Percentiles rank a stretch among this genome's conserved stretches.
phyloP scores from a whole-genome alignment of 1,140 invertebrate species.

The Lordiphosa clarofinis region DNA sequence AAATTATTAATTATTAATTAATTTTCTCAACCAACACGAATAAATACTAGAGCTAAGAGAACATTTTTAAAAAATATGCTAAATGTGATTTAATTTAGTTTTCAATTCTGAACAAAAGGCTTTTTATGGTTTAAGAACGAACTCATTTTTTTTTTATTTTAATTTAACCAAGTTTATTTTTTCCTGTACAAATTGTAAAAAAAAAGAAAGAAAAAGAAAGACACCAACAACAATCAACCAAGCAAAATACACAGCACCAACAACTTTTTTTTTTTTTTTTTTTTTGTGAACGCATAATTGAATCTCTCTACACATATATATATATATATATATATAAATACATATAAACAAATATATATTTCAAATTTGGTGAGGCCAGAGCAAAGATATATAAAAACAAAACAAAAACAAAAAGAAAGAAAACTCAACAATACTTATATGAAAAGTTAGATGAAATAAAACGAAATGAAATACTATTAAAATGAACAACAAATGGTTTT shows the following conservation, averaged over 20 bases:
- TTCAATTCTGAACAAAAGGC: conserved; percentile 58
- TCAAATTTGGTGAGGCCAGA: conserved; percentile 1
- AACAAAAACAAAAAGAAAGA: too few relatives aligned
- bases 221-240: not conserved
- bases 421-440: conserved; percentile 8
- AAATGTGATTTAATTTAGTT: conserved; percentile 75
- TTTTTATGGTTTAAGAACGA: conserved; percentile 64
- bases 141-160: conserved; percentile 30
- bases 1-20: conserved; percentile 35
- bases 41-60: conserved; percentile 20
- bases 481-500: too few relatives aligned
- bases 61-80: conserved; percentile 55
- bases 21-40: conserved; percentile 6
- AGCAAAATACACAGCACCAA: conserved; percentile 2
- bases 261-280: conserved; percentile 1
- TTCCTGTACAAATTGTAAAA: conserved; percentile 46
- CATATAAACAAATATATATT: conserved; percentile 3
- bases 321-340: not conserved
- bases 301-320: too few relatives aligned
- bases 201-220: conserved; percentile 14
- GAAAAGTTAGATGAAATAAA: conserved; percentile 15
- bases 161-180: conserved; percentile 13
- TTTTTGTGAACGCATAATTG: too few relatives aligned
- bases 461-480: too few relatives aligned
- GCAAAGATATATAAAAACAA: not conserved